phyloP scores from a whole-genome alignment of 2,888 invertebrate species.

The Podabrus alpinus region DNA sequence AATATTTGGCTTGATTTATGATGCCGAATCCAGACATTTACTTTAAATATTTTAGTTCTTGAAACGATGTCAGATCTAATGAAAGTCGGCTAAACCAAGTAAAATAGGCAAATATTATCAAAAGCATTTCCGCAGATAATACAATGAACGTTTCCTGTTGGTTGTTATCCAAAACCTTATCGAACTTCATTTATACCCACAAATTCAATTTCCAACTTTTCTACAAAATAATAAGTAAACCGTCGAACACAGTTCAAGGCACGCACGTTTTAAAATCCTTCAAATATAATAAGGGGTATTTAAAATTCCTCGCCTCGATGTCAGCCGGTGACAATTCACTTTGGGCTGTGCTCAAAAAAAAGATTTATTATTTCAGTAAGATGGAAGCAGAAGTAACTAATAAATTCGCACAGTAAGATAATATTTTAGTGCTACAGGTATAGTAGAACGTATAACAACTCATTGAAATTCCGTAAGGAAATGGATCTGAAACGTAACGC shows the following conservation, averaged over 20 bases:
- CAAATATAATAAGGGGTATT: slow-evolving; percentile 5
- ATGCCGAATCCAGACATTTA: background rate
- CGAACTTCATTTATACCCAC: slow-evolving; percentile 13
- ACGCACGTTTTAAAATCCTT: slow-evolving; percentile 5
- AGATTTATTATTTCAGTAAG: background rate
- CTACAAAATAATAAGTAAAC: background rate
- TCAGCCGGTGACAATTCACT: slow-evolving; percentile 1
- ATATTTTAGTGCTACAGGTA: slow-evolving; percentile 20
- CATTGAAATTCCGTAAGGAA: slow-evolving; percentile 25
- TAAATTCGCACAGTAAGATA: slow-evolving; percentile 1
- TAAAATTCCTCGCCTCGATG: slow-evolving; percentile 7
- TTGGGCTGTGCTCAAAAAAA: background rate
- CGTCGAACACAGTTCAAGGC: background rate
- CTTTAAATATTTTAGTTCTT: background rate
- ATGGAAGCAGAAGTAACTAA: background rate
- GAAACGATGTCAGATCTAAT: background rate
- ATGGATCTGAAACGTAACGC: slow-evolving; percentile 25
- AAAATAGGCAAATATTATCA: background rate
- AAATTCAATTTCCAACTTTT: slow-evolving; percentile 9
- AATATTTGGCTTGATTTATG: background rate
- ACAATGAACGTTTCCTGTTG: slow-evolving; percentile 8
- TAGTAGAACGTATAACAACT: slow-evolving; percentile 13
- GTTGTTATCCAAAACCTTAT: slow-evolving; percentile 11
- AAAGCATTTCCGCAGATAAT: slow-evolving; percentile 11
- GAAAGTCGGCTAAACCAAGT: slow-evolving; percentile 1